phyloP scores from a whole-genome alignment of 2,113 vertebrate genomes.

The Capreolus pygargus region DNA sequence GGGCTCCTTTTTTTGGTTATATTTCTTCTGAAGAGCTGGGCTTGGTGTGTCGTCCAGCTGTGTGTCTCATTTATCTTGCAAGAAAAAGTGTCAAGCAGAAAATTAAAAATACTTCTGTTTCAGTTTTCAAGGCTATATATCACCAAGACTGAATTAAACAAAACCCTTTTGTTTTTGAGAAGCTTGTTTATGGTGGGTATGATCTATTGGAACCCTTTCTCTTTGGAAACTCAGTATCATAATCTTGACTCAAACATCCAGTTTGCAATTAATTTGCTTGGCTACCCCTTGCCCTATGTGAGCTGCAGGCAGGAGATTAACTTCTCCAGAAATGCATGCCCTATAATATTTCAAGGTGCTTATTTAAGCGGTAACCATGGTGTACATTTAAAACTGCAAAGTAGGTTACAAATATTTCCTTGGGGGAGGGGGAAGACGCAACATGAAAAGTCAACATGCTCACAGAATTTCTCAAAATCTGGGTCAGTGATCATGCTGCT shows the following conservation, averaged over 20 bases:
- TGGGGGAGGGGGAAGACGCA: background rate
- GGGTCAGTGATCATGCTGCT: background rate
- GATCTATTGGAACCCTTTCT: background rate
- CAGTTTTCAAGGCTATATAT: background rate
- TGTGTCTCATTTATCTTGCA: background rate
- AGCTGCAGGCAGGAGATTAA: background rate
- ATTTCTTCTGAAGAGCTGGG: background rate
- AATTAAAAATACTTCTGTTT: background rate
- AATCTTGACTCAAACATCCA: background rate
- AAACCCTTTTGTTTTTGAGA: background rate
- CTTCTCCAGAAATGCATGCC: background rate
- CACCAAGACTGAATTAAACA: background rate
- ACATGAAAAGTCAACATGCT: background rate
- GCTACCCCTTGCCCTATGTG: background rate
- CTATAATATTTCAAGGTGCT: background rate
- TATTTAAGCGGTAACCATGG: background rate
- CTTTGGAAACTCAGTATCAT: background rate
- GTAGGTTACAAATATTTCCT: background rate
- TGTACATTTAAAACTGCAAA: constrained; percentile 3
- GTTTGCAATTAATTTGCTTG: background rate
- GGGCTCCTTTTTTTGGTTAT: background rate
- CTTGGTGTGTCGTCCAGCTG: background rate
- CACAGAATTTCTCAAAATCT: background rate
- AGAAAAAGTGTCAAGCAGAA: background rate
- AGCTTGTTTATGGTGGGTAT: background rate